A percentile compares a stretch with the other conserved stretches of the same genome.
Evolutionary conservation across 2,888 invertebrate genomes (phyloP).

Genomic region (Rapana venosa): DNA sequence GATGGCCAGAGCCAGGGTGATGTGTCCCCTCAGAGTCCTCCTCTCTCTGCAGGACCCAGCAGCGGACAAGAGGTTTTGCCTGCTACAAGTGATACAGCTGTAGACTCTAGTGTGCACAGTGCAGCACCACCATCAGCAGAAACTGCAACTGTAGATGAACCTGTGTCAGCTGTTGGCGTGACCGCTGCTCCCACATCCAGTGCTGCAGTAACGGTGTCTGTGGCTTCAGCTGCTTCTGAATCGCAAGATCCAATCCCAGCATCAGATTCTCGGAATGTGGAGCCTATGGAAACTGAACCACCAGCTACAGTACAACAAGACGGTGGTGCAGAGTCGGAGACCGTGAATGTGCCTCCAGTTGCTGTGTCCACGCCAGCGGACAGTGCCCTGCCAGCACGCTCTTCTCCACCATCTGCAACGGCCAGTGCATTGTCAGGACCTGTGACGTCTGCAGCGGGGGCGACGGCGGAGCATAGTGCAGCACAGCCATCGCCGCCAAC

Average conservation of each 20-base stretch:
- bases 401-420: not conserved
- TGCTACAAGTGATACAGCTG: not conserved
- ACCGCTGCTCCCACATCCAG: not conserved
- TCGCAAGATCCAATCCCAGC: not conserved
- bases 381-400: not conserved
- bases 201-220: not conserved
- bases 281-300: not conserved
- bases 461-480: not conserved
- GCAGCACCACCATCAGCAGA: slow-evolving; percentile 29
- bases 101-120: too few species aligned
- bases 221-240: not conserved
- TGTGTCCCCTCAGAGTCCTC: not conserved
- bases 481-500: not conserved
- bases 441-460: not conserved
- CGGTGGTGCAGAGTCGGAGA: not conserved
- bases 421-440: not conserved
- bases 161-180: not conserved
- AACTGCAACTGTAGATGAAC: slow-evolving; percentile 27
- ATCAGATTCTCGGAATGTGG: not conserved
- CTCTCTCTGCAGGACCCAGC: too few species aligned
- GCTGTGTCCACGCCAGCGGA: not conserved
- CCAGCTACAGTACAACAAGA: not conserved
- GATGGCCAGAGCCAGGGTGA: not conserved
- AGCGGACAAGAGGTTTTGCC: not conserved
- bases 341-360: not conserved